Evolutionary conservation across 2,797 vertebrate species (phyloP), one percentile per base, ranked within the genome.

Genomic region (Hybognathus amarus): DNA sequence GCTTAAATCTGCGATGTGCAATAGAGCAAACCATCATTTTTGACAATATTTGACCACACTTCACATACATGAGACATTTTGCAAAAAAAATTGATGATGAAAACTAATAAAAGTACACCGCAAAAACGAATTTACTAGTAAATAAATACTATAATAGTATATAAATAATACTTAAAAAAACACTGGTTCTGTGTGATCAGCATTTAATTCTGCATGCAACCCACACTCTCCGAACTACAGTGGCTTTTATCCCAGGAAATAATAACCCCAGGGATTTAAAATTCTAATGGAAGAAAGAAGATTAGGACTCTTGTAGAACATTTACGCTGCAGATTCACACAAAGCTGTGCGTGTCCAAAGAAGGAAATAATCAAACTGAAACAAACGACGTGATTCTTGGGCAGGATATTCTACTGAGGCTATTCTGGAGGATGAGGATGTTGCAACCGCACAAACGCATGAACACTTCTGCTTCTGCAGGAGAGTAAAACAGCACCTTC

Each of bases 391-490:
- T 33, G 67, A 47, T 38, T 73, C 15, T n/a, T 63, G 27, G 50
- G 56, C 56, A 20, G 22, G 42, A 50, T 64, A 27, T 64, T 50
- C 42, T 20, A 38, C 40, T 15, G 27, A 63, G 79, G 38, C 3
- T 36, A 27, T 81, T 81, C 64, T 8, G 4, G 27, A 36, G 68
- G 40, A 24, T 64, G 45, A 36, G 42, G 22, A 81, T 82, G 69
- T 64, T 40, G 80, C 56, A 71, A 64, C 42, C 27, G 69, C 69
- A 64, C 40, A 50, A 38, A 47, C 22, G 5, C 15, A 33, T 50
- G 69, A 73, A 73, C 10, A 80, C 52, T 80, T 80, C 67, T 71
- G 67, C 79, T 80, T 80, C 17, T 22, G 20, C 22, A 33, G 30
- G n/a, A 6, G 11, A 24, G 20, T 52, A 52, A 54, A 76, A 38